Conservation (phyloP, 2,888 invertebrate species). For the Hesperia comma region DNA sequence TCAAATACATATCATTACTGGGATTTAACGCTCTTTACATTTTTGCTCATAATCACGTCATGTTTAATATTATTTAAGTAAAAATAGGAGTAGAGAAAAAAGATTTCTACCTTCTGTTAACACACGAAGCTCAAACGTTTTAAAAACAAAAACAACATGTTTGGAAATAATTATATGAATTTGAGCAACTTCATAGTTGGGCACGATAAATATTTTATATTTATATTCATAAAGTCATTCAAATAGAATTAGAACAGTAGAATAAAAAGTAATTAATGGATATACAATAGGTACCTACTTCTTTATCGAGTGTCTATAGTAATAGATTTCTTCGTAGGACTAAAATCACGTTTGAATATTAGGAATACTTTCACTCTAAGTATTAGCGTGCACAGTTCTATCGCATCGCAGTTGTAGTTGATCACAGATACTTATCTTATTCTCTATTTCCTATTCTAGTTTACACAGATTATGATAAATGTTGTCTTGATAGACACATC, state of each 20-base stretch:
- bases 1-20: neutral
- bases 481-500: neutral
- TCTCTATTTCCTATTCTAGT: constrained; percentile 16
- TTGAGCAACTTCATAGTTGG: constrained; percentile 3
- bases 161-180: constrained; percentile 6
- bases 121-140: neutral
- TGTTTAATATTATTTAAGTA: neutral
- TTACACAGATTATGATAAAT: constrained; percentile 31
- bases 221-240: constrained; percentile 2
- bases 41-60: constrained; percentile 20
- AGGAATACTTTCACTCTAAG: constrained; percentile 15
- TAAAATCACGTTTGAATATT: neutral
- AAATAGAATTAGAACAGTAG: constrained; percentile 23
- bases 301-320: too few species aligned
- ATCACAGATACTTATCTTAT: constrained; percentile 17
- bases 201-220: constrained; percentile 5
- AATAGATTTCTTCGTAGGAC: neutral
- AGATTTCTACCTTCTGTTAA: neutral
- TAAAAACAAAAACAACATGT: neutral
- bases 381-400: constrained; percentile 28
- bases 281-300: too few species aligned
- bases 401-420: constrained; percentile 2
- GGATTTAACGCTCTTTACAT: constrained; percentile 11
- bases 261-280: neutral
- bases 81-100: neutral